Conservation (phyloP, 2,888 invertebrate genomes). For the Fragum sueziense region DNA sequence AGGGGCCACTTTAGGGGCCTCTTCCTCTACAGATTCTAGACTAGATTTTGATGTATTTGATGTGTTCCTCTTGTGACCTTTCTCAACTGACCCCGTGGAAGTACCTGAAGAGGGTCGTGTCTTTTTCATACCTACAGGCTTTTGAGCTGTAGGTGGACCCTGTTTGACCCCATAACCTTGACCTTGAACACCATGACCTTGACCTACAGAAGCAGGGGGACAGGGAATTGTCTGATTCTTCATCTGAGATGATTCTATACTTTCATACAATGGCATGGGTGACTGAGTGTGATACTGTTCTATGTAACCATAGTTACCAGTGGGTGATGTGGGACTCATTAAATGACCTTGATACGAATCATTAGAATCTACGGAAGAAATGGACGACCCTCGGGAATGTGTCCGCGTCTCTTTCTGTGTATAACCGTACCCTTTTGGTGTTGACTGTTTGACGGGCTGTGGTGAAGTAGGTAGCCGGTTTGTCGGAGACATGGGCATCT, state of each 20-base stretch:
- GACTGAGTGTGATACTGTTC: constrained; percentile 31
- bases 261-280: constrained; percentile 35
- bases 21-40: constrained; percentile 60
- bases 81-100: constrained; percentile 36
- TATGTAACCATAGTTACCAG: constrained; percentile 17
- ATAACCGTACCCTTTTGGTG: constrained; percentile 32
- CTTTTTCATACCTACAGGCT: constrained; percentile 54
- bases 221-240: constrained; percentile 6
- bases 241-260: constrained; percentile 20
- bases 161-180: constrained; percentile 42
- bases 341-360: constrained; percentile 41
- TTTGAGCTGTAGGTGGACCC: constrained; percentile 58
- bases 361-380: constrained; percentile 54
- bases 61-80: constrained; percentile 55
- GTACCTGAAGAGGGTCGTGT: constrained; percentile 44
- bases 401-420: constrained; percentile 39
- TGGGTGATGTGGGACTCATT: constrained; percentile 46
- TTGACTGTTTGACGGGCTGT: constrained; percentile 34
- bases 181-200: background rate
- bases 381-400: constrained; percentile 58
- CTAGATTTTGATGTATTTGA: constrained; percentile 54
- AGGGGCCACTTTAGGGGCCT: constrained; percentile 17
- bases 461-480: constrained; percentile 30
- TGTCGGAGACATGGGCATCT: constrained; percentile 44
- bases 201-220: background rate